Evolutionary conservation across 2,888 invertebrate species (phyloP).

Genomic region (Nomada hirtipes): DNA sequence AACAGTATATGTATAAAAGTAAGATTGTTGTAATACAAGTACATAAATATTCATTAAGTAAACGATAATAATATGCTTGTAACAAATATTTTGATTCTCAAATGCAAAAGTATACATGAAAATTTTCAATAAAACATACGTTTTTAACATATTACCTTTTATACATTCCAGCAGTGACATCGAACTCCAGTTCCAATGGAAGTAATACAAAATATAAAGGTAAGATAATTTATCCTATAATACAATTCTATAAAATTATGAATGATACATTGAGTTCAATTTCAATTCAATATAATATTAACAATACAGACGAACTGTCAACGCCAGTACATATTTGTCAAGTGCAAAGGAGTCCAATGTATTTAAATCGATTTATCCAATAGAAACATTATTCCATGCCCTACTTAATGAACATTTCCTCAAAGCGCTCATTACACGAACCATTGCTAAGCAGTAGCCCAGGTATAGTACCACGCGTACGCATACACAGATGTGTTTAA

Average conservation of each 20-base stretch:
- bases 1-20: too few relatives aligned
- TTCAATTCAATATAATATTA: not conserved
- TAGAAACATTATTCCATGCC: not conserved
- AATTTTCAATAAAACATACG: not conserved
- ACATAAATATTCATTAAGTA: too few relatives aligned
- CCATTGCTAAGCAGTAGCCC: not conserved
- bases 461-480: not conserved
- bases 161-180: conserved; percentile 73
- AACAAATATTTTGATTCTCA: too few relatives aligned
- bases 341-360: not conserved
- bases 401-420: not conserved
- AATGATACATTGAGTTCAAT: not conserved
- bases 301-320: not conserved
- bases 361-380: not conserved
- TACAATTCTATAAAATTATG: not conserved
- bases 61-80: too few relatives aligned
- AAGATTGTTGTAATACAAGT: too few relatives aligned
- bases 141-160: not conserved
- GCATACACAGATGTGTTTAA: conserved; percentile 21
- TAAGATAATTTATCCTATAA: conserved; percentile 58
- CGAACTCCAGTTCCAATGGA: conserved; percentile 70
- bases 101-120: not conserved
- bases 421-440: not conserved
- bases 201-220: conserved; percentile 79
- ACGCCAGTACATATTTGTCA: not conserved